phyloP scores from a whole-genome alignment of 2,797 vertebrate genomes.

The Percopsis omiscomaycus region DNA sequence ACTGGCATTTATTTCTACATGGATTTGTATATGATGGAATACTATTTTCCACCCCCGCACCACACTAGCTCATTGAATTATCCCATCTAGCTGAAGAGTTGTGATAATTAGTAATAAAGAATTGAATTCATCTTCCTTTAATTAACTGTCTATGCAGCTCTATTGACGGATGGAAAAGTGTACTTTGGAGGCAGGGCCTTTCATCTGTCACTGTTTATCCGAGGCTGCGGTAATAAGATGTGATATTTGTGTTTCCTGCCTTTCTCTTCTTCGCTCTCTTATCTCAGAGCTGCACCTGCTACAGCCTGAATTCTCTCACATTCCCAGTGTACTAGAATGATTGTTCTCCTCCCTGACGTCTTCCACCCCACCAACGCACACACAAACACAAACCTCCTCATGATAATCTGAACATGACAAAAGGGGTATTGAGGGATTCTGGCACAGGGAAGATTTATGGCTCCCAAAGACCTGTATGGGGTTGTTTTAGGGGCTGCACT shows the following conservation, averaged over 20 bases:
- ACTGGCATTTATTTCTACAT: too few species aligned
- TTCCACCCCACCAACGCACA: neutral
- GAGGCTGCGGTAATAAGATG: constrained; percentile 1
- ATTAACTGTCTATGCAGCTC: too few species aligned
- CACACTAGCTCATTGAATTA: too few species aligned
- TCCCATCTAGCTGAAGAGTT: too few species aligned
- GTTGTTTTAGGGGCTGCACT: neutral
- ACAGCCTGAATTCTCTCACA: constrained; percentile 2
- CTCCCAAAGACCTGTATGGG: neutral
- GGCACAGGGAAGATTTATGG: neutral
- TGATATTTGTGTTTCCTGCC: neutral
- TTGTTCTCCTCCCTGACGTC: constrained; percentile 14
- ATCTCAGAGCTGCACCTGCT: constrained; percentile 37
- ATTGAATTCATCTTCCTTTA: too few species aligned
- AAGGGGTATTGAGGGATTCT: neutral
- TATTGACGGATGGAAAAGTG: too few species aligned
- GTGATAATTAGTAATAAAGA: too few species aligned
- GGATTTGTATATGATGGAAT: too few species aligned
- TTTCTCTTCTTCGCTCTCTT: constrained; percentile 12
- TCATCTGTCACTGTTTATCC: constrained; percentile 2
- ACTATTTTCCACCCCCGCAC: too few species aligned
- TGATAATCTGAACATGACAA: neutral
- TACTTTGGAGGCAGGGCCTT: neutral
- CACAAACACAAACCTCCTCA: constrained; percentile 1
- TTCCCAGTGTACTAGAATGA: constrained; percentile 8